phyloP scores from a whole-genome alignment of 1,140 invertebrate species.

The Himalopsyche phryganea region DNA sequence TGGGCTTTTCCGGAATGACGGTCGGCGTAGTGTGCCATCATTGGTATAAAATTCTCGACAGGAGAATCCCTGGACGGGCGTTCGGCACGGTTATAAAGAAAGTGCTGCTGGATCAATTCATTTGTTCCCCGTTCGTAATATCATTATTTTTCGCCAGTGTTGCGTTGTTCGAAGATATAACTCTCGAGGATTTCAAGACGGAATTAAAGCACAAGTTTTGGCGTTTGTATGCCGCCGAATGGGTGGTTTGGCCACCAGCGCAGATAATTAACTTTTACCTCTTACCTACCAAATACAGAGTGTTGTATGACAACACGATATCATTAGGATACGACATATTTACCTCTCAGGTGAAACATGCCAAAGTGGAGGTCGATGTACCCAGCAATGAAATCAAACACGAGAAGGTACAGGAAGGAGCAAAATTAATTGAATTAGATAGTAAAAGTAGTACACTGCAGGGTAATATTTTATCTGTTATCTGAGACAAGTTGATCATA shows the following conservation, averaged over 20 bases:
- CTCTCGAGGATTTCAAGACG: slow-evolving; percentile 59
- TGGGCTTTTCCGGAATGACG: slow-evolving; percentile 74
- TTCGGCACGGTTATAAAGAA: slow-evolving; percentile 75
- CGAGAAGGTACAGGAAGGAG: no score
- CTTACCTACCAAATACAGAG: slow-evolving; percentile 76
- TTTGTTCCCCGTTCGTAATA: slow-evolving; percentile 84
- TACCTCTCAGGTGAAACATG: slow-evolving; percentile 86
- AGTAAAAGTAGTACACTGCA: no score
- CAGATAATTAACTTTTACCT: slow-evolving; percentile 78
- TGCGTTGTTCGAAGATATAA: slow-evolving; percentile 66
- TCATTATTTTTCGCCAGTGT: slow-evolving; percentile 76
- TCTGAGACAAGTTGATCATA: no score
- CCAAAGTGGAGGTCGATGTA: slow-evolving; percentile 31
- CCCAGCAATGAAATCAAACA: no score
- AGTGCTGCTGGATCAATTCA: slow-evolving; percentile 80
- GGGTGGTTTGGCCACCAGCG: slow-evolving; percentile 78
- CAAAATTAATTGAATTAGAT: no score
- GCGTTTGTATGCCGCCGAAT: slow-evolving; percentile 76
- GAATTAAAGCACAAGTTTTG: slow-evolving; percentile 78
- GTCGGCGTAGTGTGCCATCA: slow-evolving; percentile 82
- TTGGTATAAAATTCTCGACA: slow-evolving; percentile 69
- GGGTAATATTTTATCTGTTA: no score
- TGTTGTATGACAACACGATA: slow-evolving; percentile 87
- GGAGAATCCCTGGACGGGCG: slow-evolving; percentile 64
- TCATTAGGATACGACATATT: slow-evolving; percentile 89